These are phyloP conservation scores for Frankliniella fusca DNA, from an alignment of 2,888 invertebrate species.

Conservation along the genomic window DNA sequence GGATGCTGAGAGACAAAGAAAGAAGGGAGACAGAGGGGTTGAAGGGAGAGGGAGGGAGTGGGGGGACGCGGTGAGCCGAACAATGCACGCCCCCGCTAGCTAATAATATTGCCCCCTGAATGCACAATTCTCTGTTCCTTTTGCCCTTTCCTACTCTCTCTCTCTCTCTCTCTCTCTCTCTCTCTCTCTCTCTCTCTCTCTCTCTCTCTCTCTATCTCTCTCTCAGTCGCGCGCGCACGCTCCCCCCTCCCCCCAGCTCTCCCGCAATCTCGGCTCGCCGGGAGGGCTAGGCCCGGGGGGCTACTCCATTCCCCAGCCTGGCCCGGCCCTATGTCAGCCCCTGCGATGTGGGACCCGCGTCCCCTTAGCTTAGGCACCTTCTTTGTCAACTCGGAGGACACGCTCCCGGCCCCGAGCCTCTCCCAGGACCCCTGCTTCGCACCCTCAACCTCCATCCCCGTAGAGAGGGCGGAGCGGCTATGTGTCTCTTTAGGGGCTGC, in stretches of 20 bases:
- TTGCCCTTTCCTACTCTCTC: not conserved
- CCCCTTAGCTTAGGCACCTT: not conserved
- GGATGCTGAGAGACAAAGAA: not conserved
- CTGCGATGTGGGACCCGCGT: not conserved
- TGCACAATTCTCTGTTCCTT: not conserved
- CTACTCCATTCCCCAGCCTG: not conserved
- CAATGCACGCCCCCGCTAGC: not conserved
- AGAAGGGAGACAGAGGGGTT: not conserved
- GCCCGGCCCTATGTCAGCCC: not conserved
- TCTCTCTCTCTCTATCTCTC: too few species aligned
- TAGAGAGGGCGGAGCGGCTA: too few species aligned
- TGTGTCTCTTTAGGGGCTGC: too few species aligned
- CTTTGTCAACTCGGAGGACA: constrained; percentile 1
- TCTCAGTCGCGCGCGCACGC: too few species aligned
- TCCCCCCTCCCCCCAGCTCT: too few species aligned
- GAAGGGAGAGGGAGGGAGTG: not conserved
- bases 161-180: not conserved
- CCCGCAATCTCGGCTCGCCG: not conserved
- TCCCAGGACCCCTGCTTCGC: not conserved
- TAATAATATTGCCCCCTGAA: not conserved
- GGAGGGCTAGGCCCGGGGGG: not conserved
- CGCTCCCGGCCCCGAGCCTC: not conserved
- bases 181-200: not conserved
- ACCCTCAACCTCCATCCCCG: too few species aligned
- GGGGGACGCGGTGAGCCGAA: not conserved